Percentiles rank a stretch among this genome's conserved stretches.
Evolutionary conservation across 1,140 invertebrate species (phyloP).

Genomic region (Zaprionus ghesquierei): DNA sequence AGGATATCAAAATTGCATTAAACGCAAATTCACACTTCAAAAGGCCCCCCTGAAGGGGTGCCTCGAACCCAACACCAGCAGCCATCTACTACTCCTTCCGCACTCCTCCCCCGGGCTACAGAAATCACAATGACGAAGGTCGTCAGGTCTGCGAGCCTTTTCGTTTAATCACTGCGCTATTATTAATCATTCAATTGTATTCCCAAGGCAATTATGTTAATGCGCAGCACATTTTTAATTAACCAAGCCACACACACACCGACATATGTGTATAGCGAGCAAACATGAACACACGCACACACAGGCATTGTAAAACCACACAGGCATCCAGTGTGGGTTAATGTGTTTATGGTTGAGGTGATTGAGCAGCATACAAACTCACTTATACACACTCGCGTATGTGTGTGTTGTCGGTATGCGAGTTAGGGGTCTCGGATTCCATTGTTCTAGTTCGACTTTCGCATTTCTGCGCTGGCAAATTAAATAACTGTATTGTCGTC

Average conservation of each 20-base stretch:
- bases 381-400: not conserved
- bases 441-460: conserved; percentile 22
- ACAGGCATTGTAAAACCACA: conserved; percentile 29
- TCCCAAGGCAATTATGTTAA: conserved; percentile 64
- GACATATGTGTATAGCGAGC: conserved; percentile 6
- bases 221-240: conserved; percentile 65
- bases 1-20: not conserved
- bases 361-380: not conserved
- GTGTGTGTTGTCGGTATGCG: not conserved
- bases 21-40: conserved; percentile 2
- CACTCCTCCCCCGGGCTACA: not conserved
- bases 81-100: not conserved
- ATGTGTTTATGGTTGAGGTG: conserved; percentile 45
- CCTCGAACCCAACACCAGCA: not conserved
- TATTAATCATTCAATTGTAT: conserved; percentile 69
- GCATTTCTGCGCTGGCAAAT: not conserved
- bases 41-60: not conserved
- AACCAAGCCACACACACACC: conserved; percentile 31
- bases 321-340: conserved; percentile 28
- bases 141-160: conserved; percentile 32
- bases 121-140: conserved; percentile 38
- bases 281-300: conserved; percentile 6
- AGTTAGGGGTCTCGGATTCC: conserved; percentile 9
- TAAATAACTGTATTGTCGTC: not conserved
- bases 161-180: conserved; percentile 60